These are phyloP conservation scores for Cervus canadensis DNA, from an alignment of 2,113 vertebrate genomes.

Conservation along the genomic window DNA sequence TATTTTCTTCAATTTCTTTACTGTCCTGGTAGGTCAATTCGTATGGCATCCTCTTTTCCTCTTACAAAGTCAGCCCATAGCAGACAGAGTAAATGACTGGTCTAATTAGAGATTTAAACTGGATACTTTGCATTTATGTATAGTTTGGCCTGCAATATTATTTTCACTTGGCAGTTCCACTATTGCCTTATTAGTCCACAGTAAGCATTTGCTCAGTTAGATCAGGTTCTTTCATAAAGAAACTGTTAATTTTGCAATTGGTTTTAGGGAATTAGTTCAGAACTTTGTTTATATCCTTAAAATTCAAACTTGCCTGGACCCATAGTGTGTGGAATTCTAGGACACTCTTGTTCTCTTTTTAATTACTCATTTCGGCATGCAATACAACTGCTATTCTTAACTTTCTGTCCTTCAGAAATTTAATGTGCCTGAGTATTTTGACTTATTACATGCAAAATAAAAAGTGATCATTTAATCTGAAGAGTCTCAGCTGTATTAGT, in stretches of 20 bases:
- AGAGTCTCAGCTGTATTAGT: background rate
- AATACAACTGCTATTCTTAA: background rate
- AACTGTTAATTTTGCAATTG: background rate
- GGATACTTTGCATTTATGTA: background rate
- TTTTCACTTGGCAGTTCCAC: background rate
- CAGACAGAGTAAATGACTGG: background rate
- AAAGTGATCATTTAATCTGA: background rate
- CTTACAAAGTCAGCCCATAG: background rate
- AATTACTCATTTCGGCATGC: background rate
- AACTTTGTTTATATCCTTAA: background rate
- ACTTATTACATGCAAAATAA: background rate
- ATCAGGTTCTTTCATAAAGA: background rate
- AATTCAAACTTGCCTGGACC: background rate
- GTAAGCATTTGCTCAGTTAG: background rate
- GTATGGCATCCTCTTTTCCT: background rate
- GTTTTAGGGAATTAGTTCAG: background rate
- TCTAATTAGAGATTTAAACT: background rate
- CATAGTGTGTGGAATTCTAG: background rate
- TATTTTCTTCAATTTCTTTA: background rate
- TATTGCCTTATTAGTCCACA: background rate
- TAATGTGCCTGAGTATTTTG: background rate
- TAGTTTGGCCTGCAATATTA: background rate
- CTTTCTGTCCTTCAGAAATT: slow-evolving; percentile 21
- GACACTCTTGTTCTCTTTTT: background rate
- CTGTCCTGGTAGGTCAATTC: background rate